These are phyloP conservation scores for Sinocyclocheilus maitianheensis DNA, from an alignment of 2,113 vertebrate genomes.

Conservation along the genomic window DNA sequence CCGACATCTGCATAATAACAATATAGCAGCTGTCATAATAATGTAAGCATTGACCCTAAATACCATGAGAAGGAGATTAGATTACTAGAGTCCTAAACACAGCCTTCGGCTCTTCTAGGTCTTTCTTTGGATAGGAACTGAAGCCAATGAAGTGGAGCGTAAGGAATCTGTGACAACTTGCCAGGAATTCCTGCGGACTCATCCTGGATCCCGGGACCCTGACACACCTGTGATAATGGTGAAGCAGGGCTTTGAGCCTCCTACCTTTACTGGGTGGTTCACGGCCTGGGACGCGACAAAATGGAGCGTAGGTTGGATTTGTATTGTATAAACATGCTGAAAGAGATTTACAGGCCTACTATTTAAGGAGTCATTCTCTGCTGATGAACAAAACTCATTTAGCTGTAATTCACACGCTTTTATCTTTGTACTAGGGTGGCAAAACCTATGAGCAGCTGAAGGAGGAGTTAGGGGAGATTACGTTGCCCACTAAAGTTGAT, in stretches of 20 bases:
- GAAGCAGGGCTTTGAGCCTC: constrained; percentile 88
- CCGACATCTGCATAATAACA: neutral
- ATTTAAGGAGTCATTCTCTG: neutral
- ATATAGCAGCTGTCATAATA: neutral
- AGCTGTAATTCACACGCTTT: constrained; percentile 30
- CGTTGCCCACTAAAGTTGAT: constrained; percentile 61
- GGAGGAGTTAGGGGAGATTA: constrained; percentile 77
- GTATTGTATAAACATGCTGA: neutral
- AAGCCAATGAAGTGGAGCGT: constrained; percentile 80
- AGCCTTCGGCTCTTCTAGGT: constrained; percentile 67
- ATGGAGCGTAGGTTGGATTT: constrained; percentile 81
- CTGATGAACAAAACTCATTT: neutral
- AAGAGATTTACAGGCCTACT: neutral
- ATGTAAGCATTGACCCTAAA: neutral
- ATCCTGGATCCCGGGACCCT: constrained; percentile 80
- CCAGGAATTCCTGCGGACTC: constrained; percentile 83
- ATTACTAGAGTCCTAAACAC: neutral
- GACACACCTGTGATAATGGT: constrained; percentile 81
- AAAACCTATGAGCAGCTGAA: constrained; percentile 86
- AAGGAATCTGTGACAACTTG: constrained; percentile 72
- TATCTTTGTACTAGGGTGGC: constrained; percentile 72
- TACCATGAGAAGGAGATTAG: neutral
- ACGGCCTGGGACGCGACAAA: constrained; percentile 82
- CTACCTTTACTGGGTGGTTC: constrained; percentile 90
- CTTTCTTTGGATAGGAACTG: constrained; percentile 85